phyloP scores from a whole-genome alignment of 2,797 vertebrate genomes.

The Lepilemur ruficaudatus region DNA sequence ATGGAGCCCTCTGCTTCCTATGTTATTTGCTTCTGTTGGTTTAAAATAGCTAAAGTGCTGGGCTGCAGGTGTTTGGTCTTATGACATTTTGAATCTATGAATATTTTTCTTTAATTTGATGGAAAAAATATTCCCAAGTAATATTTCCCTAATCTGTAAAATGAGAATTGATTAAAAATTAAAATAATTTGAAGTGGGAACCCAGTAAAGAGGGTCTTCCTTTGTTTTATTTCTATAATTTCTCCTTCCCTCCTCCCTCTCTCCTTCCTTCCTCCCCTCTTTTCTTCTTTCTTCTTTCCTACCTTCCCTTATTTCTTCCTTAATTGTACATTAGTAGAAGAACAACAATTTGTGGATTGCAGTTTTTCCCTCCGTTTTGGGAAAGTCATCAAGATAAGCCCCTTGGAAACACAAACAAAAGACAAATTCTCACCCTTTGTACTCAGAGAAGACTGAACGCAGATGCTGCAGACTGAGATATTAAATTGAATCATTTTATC shows the following conservation, averaged over 20 bases:
- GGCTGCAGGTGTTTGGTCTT: conserved; percentile 9
- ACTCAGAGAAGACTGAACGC: not conserved
- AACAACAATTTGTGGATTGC: not conserved
- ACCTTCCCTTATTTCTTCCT: not conserved
- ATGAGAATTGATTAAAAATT: not conserved
- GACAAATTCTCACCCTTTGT: not conserved
- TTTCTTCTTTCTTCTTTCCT: too few relatives aligned
- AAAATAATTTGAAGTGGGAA: not conserved
- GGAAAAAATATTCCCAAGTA: not conserved
- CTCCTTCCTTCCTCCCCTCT: too few relatives aligned
- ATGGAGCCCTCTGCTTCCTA: not conserved
- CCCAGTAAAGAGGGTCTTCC: not conserved
- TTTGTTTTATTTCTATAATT: not conserved
- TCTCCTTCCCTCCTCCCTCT: not conserved
- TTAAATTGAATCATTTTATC: not conserved
- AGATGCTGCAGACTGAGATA: not conserved
- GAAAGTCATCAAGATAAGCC: not conserved
- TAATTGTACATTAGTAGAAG: not conserved
- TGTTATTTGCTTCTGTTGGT: not conserved
- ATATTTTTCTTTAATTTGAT: conserved; percentile 6
- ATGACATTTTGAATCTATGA: not conserved
- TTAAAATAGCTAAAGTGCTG: not conserved
- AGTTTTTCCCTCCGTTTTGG: not conserved
- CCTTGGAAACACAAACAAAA: not conserved
- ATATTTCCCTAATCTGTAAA: not conserved